Evolutionary conservation across 2,888 invertebrate genomes (phyloP).

Genomic region (Orthosia cruda): DNA sequence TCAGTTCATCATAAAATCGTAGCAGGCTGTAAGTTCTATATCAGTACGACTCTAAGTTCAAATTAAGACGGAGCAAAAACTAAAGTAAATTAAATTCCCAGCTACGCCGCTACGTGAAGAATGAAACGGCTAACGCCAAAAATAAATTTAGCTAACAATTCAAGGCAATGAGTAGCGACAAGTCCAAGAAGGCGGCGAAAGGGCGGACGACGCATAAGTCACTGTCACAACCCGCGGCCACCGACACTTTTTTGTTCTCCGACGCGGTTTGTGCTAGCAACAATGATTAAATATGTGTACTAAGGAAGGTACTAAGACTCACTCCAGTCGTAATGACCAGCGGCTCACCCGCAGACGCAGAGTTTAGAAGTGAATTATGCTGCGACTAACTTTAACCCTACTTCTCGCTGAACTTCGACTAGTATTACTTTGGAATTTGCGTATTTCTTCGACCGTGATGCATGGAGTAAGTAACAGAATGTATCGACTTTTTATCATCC

Average conservation of each 20-base stretch:
- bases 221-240: constrained; percentile 86
- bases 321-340: constrained; percentile 54
- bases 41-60: constrained; percentile 8
- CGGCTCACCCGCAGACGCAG: constrained; percentile 28
- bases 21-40: not conserved
- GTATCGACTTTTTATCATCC: constrained; percentile 16
- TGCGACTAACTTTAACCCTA: constrained; percentile 22
- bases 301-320: constrained; percentile 43
- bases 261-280: constrained; percentile 78
- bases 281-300: constrained; percentile 79
- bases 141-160: constrained; percentile 80
- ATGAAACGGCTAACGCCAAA: constrained; percentile 62
- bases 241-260: constrained; percentile 84
- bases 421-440: constrained; percentile 29
- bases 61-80: constrained; percentile 46
- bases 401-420: constrained; percentile 23
- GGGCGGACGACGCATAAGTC: constrained; percentile 88
- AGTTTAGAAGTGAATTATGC: constrained; percentile 36
- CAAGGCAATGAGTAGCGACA: constrained; percentile 83
- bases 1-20: constrained; percentile 23
- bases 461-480: not conserved
- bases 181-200: constrained; percentile 83
- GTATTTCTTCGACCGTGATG: constrained; percentile 13
- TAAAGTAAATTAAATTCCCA: constrained; percentile 41
- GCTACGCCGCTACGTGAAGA: constrained; percentile 33